A percentile compares a stretch with the other conserved stretches of the same genome.
These are phyloP conservation scores for Ceyx melanurus DNA, from an alignment of 2,113 vertebrate genomes.

Conservation along the genomic window DNA sequence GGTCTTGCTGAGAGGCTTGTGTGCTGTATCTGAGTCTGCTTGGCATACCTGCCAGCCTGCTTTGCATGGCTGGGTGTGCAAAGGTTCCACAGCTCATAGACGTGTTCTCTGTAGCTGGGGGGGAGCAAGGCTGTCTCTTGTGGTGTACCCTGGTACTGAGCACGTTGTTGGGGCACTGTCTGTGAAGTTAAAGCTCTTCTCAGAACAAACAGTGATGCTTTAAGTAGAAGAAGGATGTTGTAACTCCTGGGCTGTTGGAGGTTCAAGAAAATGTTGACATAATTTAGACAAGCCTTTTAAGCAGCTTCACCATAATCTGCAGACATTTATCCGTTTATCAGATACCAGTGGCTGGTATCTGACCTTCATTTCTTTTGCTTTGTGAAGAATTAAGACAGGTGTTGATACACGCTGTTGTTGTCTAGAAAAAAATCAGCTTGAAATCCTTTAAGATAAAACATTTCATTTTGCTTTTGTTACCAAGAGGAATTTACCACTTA, in stretches of 20 bases:
- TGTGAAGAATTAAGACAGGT: constrained; percentile 33
- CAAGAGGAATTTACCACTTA: not conserved
- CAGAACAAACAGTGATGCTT: constrained; percentile 35
- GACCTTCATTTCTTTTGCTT: not conserved
- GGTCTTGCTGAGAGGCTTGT: not conserved
- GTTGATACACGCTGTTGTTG: not conserved
- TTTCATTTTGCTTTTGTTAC: not conserved
- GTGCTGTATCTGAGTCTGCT: not conserved
- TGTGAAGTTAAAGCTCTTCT: constrained; percentile 32
- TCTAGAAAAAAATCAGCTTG: not conserved
- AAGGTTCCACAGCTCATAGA: not conserved
- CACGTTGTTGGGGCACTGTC: constrained; percentile 9
- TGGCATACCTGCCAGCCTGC: not conserved
- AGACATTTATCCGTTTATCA: not conserved
- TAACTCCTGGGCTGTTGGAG: constrained; percentile 42
- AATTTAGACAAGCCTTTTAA: constrained; percentile 24
- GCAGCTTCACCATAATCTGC: constrained; percentile 18
- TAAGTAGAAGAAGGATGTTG: constrained; percentile 42
- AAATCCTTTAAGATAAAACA: constrained; percentile 14
- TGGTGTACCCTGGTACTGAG: constrained; percentile 8
- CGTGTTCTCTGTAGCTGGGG: not conserved
- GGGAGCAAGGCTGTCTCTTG: not conserved
- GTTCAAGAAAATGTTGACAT: constrained; percentile 42
- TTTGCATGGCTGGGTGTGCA: not conserved
- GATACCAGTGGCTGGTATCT: not conserved